These are phyloP conservation scores for Platynereis dumerilii DNA, from an alignment of 2,888 invertebrate genomes.

Conservation along the genomic window DNA sequence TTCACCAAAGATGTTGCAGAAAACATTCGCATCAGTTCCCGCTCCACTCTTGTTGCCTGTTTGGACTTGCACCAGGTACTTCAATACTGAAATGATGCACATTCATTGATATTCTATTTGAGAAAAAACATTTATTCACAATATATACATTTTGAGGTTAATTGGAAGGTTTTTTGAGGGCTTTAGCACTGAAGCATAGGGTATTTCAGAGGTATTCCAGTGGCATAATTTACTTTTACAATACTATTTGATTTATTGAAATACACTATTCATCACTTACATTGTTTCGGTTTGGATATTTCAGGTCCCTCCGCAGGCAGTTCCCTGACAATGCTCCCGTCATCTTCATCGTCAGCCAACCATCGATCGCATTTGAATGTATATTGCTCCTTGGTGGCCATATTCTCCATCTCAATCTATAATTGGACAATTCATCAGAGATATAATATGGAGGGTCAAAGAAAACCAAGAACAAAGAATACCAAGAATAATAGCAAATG, in stretches of 20 bases:
- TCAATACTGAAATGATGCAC: conserved; percentile 49
- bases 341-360: conserved; percentile 62
- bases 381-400: conserved; percentile 54
- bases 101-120: too few species aligned
- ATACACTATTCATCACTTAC: too few species aligned
- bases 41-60: conserved; percentile 58
- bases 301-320: conserved; percentile 59
- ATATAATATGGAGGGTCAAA: too few species aligned
- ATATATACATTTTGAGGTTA: too few species aligned
- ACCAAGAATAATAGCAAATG: too few species aligned
- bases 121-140: too few species aligned
- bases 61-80: conserved; percentile 56
- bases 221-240: neutral
- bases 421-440: neutral
- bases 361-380: conserved; percentile 58
- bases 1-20: conserved; percentile 59
- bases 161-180: too few species aligned
- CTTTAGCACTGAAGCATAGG: too few species aligned
- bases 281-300: conserved; percentile 53
- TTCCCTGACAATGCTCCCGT: conserved; percentile 58
- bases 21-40: conserved; percentile 63
- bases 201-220: neutral
- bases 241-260: neutral
- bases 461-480: too few species aligned
- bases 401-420: conserved; percentile 61